Base-by-base conservation (phyloP, 2,797 vertebrate species). In the Eospalax fontanierii region DNA sequence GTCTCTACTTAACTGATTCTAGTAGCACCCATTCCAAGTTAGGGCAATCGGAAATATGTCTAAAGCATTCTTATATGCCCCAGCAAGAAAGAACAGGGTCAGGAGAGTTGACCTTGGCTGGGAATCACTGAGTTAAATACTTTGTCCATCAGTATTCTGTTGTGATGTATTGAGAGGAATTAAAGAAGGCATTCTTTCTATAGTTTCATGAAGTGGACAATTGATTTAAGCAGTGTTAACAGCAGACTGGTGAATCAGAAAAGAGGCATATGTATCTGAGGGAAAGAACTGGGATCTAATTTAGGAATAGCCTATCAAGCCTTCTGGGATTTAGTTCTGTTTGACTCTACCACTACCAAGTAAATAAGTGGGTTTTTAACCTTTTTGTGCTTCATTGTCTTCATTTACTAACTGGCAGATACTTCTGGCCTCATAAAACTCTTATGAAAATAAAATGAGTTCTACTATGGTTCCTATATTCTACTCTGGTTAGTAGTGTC, bases 241-340 rank as follows among this genome's bases (percentile, higher is more conserved):
- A 79, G 59, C 87, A 82, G 63, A 65, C 22, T 43, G 80, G 82
- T 83, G 87, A 78, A 74, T 73, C 71, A 46, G 73, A 84, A 54
- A 85, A 79, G 66, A 76, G 38, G 14, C 75, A 15, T 73, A 4
- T 87, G n/a, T 70, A 12, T 85, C 74, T 94, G 21, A 88, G 33
- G 19, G 43, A 63, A 54, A 71, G 12, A 68, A 70, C n/a, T 10
- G 74, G 22, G 21, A 28, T 66, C 46, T 65, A 80, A 22, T 24
- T 84, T 87, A 81, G 87, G 63, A 87, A 33, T 78, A 83, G 12
- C 57, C 26, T 81, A 38, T 87, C 54, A 88, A 79, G n/a, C 21
- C 57, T 65, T 33, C 38, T 63, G n/a, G 50, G 16, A 63, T 76
- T 90, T 50, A 84, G n/a, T 65, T 80, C 35, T 26, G 65, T 6